Base-by-base conservation (phyloP, 2,888 invertebrate species). In the Chelonus formosanus region DNA sequence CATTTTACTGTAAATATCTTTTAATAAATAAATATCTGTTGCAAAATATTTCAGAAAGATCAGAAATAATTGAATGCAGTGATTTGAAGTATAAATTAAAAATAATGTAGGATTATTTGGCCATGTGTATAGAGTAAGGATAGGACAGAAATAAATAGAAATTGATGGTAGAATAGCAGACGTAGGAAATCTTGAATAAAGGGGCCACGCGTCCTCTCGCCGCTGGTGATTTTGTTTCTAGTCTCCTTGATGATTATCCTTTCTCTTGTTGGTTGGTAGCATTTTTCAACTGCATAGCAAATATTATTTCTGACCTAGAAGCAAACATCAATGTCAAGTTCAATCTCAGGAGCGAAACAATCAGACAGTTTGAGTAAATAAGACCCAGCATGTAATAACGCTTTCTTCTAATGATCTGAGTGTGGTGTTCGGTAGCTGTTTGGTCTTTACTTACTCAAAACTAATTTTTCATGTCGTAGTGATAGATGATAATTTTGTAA, bases 121-220 rank as follows among this genome's bases (percentile, higher is more conserved):
- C 2, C 20, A 20, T 20, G 20, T 20, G 20, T 40, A 40, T 6
- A 7, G n/a, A 40, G 61, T n/a, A 20, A 43, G 32, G 43, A 53
- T 35, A 36, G 60, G 6, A 4, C 40, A 58, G 48, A 57, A 63
- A 63, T 56, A 63, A 55, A 57, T 63, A 47, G n/a, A 45, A 57
- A 63, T 48, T 48, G 40, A 35, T 35, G 56, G 35, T 58, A 34
- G 3, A 32, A 34, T 8, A 32, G 20, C 40, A 57, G 20, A 10
- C 32, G 48, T 56, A 63, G 45, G 20, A 63, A 63, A 63, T 45
- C 59, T 47, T 57, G 20, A 45, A 63, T 45, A 48, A 63, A 63
- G 48, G 48, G 57, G 63, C 34, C 63, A 57, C 63, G 63, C 47
- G 57, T 50, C 50, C 60, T 52, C 31, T 35, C 60, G 50, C 60